These are phyloP conservation scores for Oscheius sp. DNA, from an alignment of 2,888 invertebrate species.

Conservation along the genomic window DNA sequence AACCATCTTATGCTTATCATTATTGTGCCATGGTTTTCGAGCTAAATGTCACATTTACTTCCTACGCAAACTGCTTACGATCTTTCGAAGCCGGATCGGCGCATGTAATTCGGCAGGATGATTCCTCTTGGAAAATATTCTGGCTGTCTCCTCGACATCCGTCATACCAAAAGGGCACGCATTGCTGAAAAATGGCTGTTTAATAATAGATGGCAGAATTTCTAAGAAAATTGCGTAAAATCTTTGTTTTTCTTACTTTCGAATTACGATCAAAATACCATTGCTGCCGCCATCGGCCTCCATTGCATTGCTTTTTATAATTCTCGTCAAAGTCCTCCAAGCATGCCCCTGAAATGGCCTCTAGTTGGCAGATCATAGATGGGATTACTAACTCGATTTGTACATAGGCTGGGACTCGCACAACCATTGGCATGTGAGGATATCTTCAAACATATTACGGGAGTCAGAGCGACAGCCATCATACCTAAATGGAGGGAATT, in stretches of 20 bases:
- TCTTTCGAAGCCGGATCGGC: constrained; percentile 60
- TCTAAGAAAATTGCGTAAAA: too few relatives aligned
- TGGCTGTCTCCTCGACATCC: constrained; percentile 61
- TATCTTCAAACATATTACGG: constrained; percentile 67
- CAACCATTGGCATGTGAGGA: constrained; percentile 68
- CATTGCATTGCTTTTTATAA: constrained; percentile 66
- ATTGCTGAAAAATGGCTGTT: constrained; percentile 43
- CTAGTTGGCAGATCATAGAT: neutral
- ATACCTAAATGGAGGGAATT: constrained; percentile 26
- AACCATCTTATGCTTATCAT: constrained; percentile 56
- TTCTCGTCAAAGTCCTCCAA: constrained; percentile 66
- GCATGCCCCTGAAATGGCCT: constrained; percentile 53
- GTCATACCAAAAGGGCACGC: constrained; percentile 68
- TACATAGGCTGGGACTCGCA: constrained; percentile 67
- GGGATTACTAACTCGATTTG: constrained; percentile 54
- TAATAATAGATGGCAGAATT: neutral
- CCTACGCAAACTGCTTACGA: constrained; percentile 37
- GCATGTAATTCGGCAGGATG: constrained; percentile 59
- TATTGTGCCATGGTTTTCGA: constrained; percentile 59
- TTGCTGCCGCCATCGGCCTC: constrained; percentile 66
- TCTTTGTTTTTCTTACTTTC: too few relatives aligned
- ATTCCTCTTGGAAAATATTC: constrained; percentile 65
- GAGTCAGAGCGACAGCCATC: constrained; percentile 43
- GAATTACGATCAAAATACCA: constrained; percentile 62
- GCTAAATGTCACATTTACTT: constrained; percentile 37